Conservation (phyloP, 2,888 invertebrate genomes). For the Acrobasis suavella region DNA sequence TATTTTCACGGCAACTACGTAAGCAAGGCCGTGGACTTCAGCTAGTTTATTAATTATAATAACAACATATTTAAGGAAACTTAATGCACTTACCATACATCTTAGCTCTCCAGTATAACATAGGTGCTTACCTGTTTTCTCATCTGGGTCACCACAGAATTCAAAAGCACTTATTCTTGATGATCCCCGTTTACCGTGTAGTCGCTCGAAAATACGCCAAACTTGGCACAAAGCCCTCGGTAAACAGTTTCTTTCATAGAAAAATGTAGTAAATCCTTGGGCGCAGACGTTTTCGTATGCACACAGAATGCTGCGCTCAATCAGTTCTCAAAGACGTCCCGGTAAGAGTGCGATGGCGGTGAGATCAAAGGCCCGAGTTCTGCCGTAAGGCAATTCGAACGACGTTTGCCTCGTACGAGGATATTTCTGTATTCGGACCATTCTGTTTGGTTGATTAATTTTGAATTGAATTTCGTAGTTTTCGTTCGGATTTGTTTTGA, state of each 20-base stretch:
- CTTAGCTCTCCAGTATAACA: too few relatives aligned
- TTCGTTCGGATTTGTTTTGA: neutral
- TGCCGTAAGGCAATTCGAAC: constrained; percentile 29
- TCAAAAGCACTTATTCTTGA: constrained; percentile 11
- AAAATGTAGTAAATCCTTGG: constrained; percentile 59
- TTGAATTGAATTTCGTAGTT: constrained; percentile 9
- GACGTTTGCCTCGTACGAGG: constrained; percentile 16
- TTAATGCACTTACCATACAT: too few relatives aligned
- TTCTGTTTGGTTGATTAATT: constrained; percentile 23
- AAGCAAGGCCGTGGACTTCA: too few relatives aligned
- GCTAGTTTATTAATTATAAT: too few relatives aligned
- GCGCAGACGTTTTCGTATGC: constrained; percentile 72
- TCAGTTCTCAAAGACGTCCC: constrained; percentile 69
- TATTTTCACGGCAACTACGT: too few relatives aligned
- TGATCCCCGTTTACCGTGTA: constrained; percentile 6
- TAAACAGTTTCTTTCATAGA: constrained; percentile 57
- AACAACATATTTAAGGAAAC: too few relatives aligned
- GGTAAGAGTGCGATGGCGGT: constrained; percentile 58
- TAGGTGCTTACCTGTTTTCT: neutral
- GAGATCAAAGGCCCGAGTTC: constrained; percentile 68
- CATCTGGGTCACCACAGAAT: neutral
- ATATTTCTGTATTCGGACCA: constrained; percentile 17
- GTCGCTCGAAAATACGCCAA: constrained; percentile 17
- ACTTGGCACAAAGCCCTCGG: constrained; percentile 40
- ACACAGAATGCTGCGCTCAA: constrained; percentile 75